Evolutionary conservation across 2,888 invertebrate species (phyloP), one percentile per base, ranked within the genome.

Genomic region (Pegoplata infirma): DNA sequence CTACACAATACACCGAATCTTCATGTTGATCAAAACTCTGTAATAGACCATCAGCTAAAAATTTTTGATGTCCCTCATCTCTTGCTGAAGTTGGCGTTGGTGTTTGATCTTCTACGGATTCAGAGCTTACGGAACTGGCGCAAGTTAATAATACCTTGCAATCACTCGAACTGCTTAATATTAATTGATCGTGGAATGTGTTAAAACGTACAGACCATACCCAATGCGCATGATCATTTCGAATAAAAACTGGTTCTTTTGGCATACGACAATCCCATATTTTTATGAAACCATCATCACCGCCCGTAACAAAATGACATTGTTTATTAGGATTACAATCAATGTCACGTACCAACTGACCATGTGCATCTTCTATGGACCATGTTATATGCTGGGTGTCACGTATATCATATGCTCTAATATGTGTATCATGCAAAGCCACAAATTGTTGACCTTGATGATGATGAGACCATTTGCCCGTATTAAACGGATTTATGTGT

Each of bases 321-420:
- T 98, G 98, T 89, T 96, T 95, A 90, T 99, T 99, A n/a, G 98
- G 96, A 90, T 99, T 99, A 87, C 98, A 98, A 90, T 99, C 99
- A 44, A 99, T 89, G 86, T 98, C 97, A 67, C 98, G 91, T 78
- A 97, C 94, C 44, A 96, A 91, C 88, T 98, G 97, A 16, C 94
- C 92, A 90, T 99, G 98, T 3, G 97, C 96, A 81, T 94, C 93
- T 82, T 96, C 95, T 82, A 99, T 94, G 82, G 91, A 91, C 95
- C 97, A 98, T 0, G 94, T 93, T 0, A 93, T 90, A 83, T 94
- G 93, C 83, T 94, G 92, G 36, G 93, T 91, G 69, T 94, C 94
- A 53, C 98, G 91, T 0, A 97, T 92, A 89, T 99, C 98, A 91
- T 95, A 98, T 2, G 97, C 96, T 81, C 94, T 93, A 71, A 99